Conservation (phyloP, 1,140 invertebrate species). For the Plectrocnemia conspersa region DNA sequence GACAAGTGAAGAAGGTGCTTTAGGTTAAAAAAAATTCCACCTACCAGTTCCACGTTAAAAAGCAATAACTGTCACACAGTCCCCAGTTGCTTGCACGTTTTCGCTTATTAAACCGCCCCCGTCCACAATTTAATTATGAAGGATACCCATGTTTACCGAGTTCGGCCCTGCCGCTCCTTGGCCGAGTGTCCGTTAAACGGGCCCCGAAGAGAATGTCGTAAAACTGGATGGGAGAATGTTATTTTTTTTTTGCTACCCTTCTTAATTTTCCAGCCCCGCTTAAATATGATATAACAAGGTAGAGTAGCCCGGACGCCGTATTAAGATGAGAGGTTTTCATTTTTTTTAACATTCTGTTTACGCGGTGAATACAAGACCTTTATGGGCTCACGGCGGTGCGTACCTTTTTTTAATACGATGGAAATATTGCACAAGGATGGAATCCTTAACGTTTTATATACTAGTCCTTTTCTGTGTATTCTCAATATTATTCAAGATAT, state of each 20-base stretch:
- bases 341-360: too few relatives aligned
- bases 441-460: too few relatives aligned
- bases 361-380: too few relatives aligned
- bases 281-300: not conserved
- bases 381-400: too few relatives aligned
- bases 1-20: not conserved
- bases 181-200: conserved; percentile 12
- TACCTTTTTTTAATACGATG: too few relatives aligned
- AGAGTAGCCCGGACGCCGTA: not conserved
- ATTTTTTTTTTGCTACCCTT: too few relatives aligned
- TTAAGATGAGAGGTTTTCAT: not conserved
- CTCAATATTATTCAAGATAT: too few relatives aligned
- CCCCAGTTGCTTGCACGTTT: conserved; percentile 16
- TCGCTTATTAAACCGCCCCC: conserved; percentile 18
- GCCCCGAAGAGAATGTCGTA: not conserved
- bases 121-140: conserved; percentile 21
- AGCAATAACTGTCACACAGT: conserved; percentile 19
- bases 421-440: too few relatives aligned
- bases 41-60: too few relatives aligned
- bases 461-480: too few relatives aligned
- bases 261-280: conserved; percentile 13
- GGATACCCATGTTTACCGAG: conserved; percentile 19
- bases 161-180: conserved; percentile 7
- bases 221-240: conserved; percentile 6
- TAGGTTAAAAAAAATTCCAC: conserved; percentile 10